phyloP scores from a whole-genome alignment of 2,888 invertebrate species.

The Drosophila prostipennis region DNA sequence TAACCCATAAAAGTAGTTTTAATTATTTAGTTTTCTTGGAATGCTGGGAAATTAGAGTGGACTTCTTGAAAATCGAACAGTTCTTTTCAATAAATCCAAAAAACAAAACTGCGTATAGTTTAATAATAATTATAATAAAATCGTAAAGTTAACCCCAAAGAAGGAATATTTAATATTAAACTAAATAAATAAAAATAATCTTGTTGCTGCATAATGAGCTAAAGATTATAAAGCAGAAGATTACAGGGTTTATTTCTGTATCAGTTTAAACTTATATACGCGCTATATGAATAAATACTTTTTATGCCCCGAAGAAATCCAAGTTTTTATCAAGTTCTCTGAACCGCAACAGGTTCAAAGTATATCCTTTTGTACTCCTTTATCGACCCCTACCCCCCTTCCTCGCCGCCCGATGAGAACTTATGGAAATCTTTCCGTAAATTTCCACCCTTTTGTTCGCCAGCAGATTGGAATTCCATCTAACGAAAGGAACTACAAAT shows the following conservation, averaged over 20 bases:
- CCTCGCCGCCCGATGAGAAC: slow-evolving; percentile 2
- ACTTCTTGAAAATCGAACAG: not conserved
- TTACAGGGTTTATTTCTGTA: not conserved
- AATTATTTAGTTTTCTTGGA: no score
- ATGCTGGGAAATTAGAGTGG: slow-evolving; percentile 18
- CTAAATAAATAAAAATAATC: not conserved
- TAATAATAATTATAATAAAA: no score
- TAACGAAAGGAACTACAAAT: slow-evolving; percentile 46
- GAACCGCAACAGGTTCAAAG: slow-evolving; percentile 24
- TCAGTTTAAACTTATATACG: not conserved
- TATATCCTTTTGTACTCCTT: slow-evolving; percentile 6
- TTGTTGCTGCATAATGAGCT: not conserved
- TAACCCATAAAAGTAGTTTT: no score
- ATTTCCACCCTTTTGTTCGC: slow-evolving; percentile 39
- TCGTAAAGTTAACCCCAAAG: no score
- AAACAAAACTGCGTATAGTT: no score
- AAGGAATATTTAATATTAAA: no score
- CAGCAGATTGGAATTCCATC: slow-evolving; percentile 42
- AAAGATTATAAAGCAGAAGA: not conserved
- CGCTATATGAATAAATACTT: not conserved
- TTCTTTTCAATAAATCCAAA: not conserved
- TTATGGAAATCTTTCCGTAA: slow-evolving; percentile 26
- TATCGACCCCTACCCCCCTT: slow-evolving; percentile 1
- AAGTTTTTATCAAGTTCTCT: slow-evolving; percentile 1
- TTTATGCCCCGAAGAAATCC: not conserved